phyloP scores from a whole-genome alignment of 2,888 invertebrate genomes.

The Rotaria sp. region DNA sequence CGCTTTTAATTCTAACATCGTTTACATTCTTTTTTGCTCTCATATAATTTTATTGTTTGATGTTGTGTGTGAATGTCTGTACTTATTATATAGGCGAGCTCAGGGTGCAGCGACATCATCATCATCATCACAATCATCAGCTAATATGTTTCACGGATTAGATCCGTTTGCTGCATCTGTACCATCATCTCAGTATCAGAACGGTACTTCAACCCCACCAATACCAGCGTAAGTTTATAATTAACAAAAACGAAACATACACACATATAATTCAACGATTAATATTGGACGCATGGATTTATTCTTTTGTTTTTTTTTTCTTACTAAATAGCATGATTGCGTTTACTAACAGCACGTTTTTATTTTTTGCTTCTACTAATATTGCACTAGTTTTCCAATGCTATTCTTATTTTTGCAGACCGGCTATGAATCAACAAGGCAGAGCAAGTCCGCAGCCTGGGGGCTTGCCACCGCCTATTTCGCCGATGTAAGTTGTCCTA shows the following conservation, averaged over 20 bases:
- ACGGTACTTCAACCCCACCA: background rate
- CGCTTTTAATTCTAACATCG: too few relatives aligned
- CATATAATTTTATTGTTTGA: background rate
- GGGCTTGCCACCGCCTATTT: conserved; percentile 4
- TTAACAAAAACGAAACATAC: background rate
- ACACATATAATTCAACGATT: background rate
- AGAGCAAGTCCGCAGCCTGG: conserved; percentile 23
- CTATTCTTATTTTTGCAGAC: conserved; percentile 5
- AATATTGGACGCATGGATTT: background rate
- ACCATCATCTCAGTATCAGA: background rate
- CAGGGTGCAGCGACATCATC: background rate
- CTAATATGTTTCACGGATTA: conserved; percentile 17
- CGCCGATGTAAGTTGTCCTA: background rate
- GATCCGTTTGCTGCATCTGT: conserved; percentile 18
- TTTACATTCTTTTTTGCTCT: background rate
- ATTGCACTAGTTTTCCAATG: background rate
- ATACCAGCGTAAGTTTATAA: conserved; percentile 13
- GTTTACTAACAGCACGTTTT: background rate
- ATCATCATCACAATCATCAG: background rate
- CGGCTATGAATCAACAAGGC: background rate
- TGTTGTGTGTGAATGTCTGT: background rate
- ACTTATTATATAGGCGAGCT: background rate
- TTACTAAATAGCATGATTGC: background rate
- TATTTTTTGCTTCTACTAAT: background rate
- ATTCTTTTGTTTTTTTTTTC: background rate